These are phyloP conservation scores for Octopus sinensis DNA, from an alignment of 1,140 invertebrate species.

Conservation along the genomic window DNA sequence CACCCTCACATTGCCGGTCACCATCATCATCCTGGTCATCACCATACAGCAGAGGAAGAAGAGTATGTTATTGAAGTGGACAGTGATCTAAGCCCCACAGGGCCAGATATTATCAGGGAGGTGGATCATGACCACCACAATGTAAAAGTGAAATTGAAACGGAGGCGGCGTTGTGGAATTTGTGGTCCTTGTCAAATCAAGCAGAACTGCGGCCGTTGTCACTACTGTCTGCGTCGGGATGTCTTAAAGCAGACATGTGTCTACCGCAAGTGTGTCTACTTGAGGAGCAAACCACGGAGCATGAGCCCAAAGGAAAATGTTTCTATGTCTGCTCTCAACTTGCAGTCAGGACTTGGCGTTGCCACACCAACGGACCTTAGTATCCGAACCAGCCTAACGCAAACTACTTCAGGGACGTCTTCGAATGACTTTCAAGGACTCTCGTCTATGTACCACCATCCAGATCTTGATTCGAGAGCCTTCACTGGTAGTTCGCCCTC, in stretches of 20 bases:
- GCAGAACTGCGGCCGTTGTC: conserved; percentile 50
- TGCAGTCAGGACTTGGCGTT: conserved; percentile 10
- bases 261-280: conserved; percentile 51
- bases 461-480: conserved; percentile 11
- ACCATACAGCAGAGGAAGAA: conserved; percentile 1
- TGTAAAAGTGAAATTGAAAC: conserved; percentile 41
- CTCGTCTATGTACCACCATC: conserved; percentile 13
- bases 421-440: conserved; percentile 8
- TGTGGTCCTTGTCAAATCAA: conserved; percentile 51
- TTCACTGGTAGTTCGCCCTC: conserved; percentile 8
- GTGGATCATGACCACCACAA: conserved; percentile 28
- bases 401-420: not conserved
- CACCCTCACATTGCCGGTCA: not conserved
- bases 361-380: conserved; percentile 7
- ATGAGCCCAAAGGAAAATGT: conserved; percentile 12
- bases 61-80: conserved; percentile 15
- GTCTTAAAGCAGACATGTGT: conserved; percentile 52
- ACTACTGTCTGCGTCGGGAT: conserved; percentile 46
- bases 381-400: conserved; percentile 2
- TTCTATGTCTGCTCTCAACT: conserved; percentile 13
- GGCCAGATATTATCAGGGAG: conserved; percentile 9
- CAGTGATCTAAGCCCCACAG: conserved; percentile 9
- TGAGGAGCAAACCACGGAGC: conserved; percentile 43
- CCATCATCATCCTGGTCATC: not conserved
- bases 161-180: conserved; percentile 46